A percentile compares a stretch with the other conserved stretches of the same genome.
phyloP scores from a whole-genome alignment of 2,797 vertebrate species.

The Cossypha polioptera region DNA sequence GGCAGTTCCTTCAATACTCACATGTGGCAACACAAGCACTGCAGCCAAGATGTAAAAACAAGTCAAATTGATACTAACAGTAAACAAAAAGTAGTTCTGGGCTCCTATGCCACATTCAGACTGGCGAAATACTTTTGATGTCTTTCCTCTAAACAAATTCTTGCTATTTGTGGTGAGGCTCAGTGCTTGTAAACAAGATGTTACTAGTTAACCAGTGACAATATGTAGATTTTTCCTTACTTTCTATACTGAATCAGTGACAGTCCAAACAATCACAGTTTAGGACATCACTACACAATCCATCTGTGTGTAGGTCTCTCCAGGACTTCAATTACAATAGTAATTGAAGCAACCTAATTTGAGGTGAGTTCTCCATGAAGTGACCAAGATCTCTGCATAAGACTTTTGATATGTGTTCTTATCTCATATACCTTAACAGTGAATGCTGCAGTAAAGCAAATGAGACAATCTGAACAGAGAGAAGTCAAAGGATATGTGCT shows the following conservation, averaged over 20 bases:
- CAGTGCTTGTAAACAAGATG: background rate
- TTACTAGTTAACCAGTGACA: background rate
- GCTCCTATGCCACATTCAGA: background rate
- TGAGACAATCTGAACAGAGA: background rate
- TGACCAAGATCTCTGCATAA: background rate
- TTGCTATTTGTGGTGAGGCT: background rate
- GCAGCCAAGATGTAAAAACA: background rate
- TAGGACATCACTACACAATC: background rate
- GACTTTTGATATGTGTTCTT: background rate
- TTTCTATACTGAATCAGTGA: background rate
- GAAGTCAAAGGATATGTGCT: background rate
- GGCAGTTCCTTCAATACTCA: background rate
- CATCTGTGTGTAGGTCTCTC: background rate
- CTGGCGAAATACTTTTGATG: background rate
- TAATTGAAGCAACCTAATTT: background rate
- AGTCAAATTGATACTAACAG: background rate
- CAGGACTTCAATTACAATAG: background rate
- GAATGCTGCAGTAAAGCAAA: background rate
- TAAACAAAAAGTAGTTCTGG: background rate
- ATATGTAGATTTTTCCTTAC: background rate
- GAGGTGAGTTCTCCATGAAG: background rate
- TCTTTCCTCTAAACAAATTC: background rate
- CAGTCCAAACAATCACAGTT: background rate
- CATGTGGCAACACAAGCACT: background rate
- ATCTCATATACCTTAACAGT: background rate